Base-by-base conservation (phyloP, 2,797 vertebrate species). In the Esox masquinongy region DNA sequence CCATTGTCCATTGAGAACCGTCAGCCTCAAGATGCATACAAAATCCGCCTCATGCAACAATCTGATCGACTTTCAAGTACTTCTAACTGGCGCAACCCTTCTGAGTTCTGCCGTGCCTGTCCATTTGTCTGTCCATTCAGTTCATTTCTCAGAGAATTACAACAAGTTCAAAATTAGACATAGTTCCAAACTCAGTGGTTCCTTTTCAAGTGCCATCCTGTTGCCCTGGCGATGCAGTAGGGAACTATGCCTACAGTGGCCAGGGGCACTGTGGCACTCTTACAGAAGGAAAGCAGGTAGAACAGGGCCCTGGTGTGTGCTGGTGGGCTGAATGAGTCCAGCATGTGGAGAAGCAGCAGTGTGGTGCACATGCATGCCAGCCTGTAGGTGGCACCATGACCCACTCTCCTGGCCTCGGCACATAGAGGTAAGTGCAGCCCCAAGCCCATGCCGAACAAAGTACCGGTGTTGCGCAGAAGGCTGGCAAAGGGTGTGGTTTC, bases 401-500 rank as follows among this genome's bases (percentile, higher is more conserved):
- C 85, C 61, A 24, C 56, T 59, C 85, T 92, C 74, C 93, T 94
- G 88, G 90, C 92, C 80, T 95, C 89, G 0, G 79, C 82, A 86
- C 94, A 95, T 81, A 96, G 92, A 0, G 92, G 92, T 0, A 94
- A 95, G 89, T 96, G 95, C 83, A 98, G 94, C 47, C 96, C 97
- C 85, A 99, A 87, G 1, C 97, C 97, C 80, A 99, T 90, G 47
- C 97, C 97, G 0, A 97, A 96, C 78, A 99, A 93, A 1, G 94
- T 94, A 71, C 97, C 97, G 91, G 98, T 92, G 91, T 99, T 99
- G 12, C 97, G 94, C 77, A 99, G 87, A 51, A 99, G 95, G 84
- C 97, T 97, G 84, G 97, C 97, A 0, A 99, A 99, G 11, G 97
- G 97, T 0, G 96, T 97, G 61, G 91, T 93, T 89, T 99, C 97